Base-by-base conservation (phyloP, 2,888 invertebrate genomes). In the Schizaphis graminum region DNA sequence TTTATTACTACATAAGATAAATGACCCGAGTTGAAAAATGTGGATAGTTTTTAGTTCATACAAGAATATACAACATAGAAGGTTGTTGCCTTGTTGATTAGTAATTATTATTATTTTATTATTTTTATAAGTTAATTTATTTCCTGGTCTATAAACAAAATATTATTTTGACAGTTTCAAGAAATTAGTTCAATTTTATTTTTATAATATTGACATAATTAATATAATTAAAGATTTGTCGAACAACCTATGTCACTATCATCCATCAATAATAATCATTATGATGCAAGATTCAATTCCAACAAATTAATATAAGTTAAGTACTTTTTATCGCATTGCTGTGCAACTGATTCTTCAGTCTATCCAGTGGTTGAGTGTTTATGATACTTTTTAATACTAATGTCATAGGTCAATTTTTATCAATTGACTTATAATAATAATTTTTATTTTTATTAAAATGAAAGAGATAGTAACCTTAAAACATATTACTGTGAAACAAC, bases 391-490 rank as follows among this genome's bases (percentile, higher is more conserved):
- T 89, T 89, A 89, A 57, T 93, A 16, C 21, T 89, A 28, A 26
- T 89, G 85, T 47, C 89, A 93, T 47, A 93, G 93, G 57, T 93
- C 85, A 85, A 35, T 16, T 44, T 89, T 93, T 90, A 93, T 93
- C 89, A 85, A 56, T 41, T 57, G 47, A 28, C 24, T 89, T 89
- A 89, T 49, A 56, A 4, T 88, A 77, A 47, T 61, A 26, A 57
- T 57, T n/a, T 8, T 41, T 53, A 56, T 84, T 28, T 87, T 88
- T 88, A 53, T 89, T 90, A 49, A 85, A 85, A 61, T 5, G 89
- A 90, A 93, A 90, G 47, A 89, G 89, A 90, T 93, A 57, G 84
- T 89, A 77, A 90, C 61, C 77, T 47, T 89, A 57, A 7, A 88
- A 47, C 44, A 13, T 28, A 61, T 57, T 56, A 61, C 26, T 24